Base-by-base conservation (phyloP, 2,888 invertebrate species). In the Buathra laborator region DNA sequence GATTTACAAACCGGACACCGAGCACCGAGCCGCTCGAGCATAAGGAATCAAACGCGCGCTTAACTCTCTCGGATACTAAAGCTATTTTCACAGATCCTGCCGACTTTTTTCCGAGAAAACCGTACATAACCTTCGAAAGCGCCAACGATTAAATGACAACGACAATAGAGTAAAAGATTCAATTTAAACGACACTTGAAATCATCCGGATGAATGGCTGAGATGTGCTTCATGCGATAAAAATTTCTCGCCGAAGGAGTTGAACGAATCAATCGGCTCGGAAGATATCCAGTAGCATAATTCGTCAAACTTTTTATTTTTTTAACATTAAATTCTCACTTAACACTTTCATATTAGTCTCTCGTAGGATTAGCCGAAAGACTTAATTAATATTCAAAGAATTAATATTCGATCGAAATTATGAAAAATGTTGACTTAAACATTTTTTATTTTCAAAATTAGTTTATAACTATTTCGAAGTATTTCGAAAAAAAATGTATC, bases 1-100 rank as follows among this genome's bases (percentile, higher is more conserved):
- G 77, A 77, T 86, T 78, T 81, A 86, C 74, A 81, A 79, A 82
- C 75, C 78, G 59, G 75, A 70, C 85, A 82, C 81, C 72, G 16
- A 37, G 51, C 32, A 64, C 44, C 62, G 37, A 53, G 43, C 51
- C 51, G 59, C 19, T 48, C 68, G 67, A 84, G 67, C 72, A 77
- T 62, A 62, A 19, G 62, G 46, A 84, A 81, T 84, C 77, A 67
- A 81, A 68, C 75, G 24, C 76, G 59, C 64, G 81, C 71, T 77
- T 68, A 16, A 10, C 43, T n/a, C 16, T 43, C 16, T 66, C 66
- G 19, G 5, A 24, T 24, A 24, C 24, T 7, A 44, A 14, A 44
- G 12, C 44, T 16, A 24, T 9, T 53, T 53, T 70, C 48, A 12
- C 29, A 51, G n/a, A 74, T n/a, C 56, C n/a, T 16, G 5, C 51